Base-by-base conservation (phyloP, 1,140 invertebrate genomes). In the Drosophila tsacasi region DNA sequence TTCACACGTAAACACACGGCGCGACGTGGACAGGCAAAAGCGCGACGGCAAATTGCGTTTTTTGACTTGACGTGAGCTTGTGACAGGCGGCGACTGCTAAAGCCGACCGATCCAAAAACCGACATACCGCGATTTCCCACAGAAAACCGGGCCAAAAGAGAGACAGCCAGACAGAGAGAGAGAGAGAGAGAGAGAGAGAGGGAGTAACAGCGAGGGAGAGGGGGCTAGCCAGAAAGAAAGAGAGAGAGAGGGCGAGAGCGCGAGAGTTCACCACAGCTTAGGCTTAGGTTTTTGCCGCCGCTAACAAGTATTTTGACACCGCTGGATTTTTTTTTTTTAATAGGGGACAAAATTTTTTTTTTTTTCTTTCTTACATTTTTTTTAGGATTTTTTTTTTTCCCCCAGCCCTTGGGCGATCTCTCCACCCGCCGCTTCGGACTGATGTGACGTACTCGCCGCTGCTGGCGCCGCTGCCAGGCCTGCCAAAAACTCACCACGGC, bases 271-370 rank as follows among this genome's bases (percentile, higher is more conserved):
- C 73, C 60, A 74, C 60, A 25, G 78, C 78, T 85, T 81, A 85
- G 82, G 75, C 78, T 67, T 44, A 59, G 77, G 64, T 64, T 83
- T 74, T 72, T 67, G 55, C 37, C 61, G 61, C 64, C 68, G 71
- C 60, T 79, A 83, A 85, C 82, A 85, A 85, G 82, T 79, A 85
- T 85, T 85, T 85, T 85, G 75, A 85, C 82, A 85, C 82, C 78
- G 82, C 80, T 50, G 23, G 23, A 15, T 64, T 30, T 63, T 39
- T 25, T 65, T 42, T 66, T 47, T 7, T 42, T 23, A 10, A 13
- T 19, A 13, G 21, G 21, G 32, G 1, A 5, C 35, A 57, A 2
- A 9, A 39, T 57, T 15, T 55, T 39, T 39, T 57, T 57, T 57
- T 25, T 57, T 57, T 25, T n/a, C 4, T 17, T 23, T 25, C 32